Conservation (phyloP, 2,113 vertebrate species). For the Scalopus aquaticus region DNA sequence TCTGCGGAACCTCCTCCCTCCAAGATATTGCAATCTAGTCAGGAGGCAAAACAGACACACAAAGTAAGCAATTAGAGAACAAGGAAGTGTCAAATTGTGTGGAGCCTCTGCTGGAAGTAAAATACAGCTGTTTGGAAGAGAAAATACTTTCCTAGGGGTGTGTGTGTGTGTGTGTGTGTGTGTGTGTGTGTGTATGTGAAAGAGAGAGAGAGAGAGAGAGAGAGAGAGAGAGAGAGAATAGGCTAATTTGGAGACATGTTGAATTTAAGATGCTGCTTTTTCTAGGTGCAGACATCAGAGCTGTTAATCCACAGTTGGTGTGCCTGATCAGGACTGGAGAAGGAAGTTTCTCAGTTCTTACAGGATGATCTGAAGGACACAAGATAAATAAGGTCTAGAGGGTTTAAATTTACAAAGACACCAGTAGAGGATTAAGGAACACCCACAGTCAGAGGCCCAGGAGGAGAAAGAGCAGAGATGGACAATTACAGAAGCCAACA, state of each 20-base stretch:
- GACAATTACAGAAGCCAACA: neutral
- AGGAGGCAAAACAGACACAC: slow-evolving; percentile 72
- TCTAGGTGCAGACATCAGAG: neutral
- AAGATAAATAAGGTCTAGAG: neutral
- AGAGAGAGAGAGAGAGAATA: neutral
- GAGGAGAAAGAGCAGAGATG: neutral
- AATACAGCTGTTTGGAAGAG: slow-evolving; percentile 27
- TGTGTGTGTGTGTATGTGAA: too few relatives aligned
- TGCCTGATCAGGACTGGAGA: neutral
- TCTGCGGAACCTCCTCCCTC: neutral
- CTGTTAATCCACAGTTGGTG: too few relatives aligned
- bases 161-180: neutral
- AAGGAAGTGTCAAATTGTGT: neutral
- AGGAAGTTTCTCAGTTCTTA: neutral
- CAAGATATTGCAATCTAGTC: slow-evolving; percentile 50
- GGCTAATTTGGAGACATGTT: neutral
- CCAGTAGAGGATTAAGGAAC: neutral
- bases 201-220: neutral
- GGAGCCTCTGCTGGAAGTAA: slow-evolving; percentile 22
- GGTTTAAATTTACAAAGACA: slow-evolving; percentile 38
- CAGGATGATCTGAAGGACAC: neutral
- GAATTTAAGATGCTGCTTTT: neutral
- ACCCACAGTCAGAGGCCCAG: neutral
- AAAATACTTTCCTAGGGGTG: slow-evolving; percentile 2
- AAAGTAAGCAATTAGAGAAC: slow-evolving; percentile 74